A percentile compares a stretch with the other conserved stretches of the same genome.
Evolutionary conservation across 2,888 invertebrate genomes (phyloP).

Genomic region (Erannis defoliaria): DNA sequence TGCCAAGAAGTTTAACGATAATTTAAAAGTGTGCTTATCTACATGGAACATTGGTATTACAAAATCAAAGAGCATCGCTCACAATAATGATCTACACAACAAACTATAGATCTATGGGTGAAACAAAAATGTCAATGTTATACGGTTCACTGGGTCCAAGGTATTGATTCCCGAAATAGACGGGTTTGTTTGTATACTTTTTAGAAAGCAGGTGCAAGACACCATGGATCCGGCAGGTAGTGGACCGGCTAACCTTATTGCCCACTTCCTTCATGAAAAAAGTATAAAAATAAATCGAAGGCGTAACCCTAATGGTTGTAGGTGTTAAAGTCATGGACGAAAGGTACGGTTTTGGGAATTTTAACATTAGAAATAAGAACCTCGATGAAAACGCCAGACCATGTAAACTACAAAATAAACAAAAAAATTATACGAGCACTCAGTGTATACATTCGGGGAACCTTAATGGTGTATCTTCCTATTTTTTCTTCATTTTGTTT

Average conservation of each 20-base stretch:
- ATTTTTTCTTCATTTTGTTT: conserved; percentile 60
- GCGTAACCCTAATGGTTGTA: conserved; percentile 61
- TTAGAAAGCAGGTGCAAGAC: conserved; percentile 76
- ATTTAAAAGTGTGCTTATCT: conserved; percentile 25
- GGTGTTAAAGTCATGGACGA: conserved; percentile 66
- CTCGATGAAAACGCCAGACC: conserved; percentile 40
- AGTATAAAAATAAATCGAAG: conserved; percentile 59
- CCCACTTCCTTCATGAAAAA: conserved; percentile 77
- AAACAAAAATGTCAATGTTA: conserved; percentile 51
- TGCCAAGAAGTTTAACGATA: conserved; percentile 42
- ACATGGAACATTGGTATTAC: not conserved
- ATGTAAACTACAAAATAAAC: conserved; percentile 40
- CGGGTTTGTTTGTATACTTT: conserved; percentile 72
- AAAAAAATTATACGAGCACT: conserved; percentile 21
- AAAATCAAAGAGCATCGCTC: not conserved
- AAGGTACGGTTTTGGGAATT: conserved; percentile 49
- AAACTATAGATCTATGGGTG: conserved; percentile 23
- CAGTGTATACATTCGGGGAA: conserved; percentile 40
- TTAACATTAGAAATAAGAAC: conserved; percentile 51
- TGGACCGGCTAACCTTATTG: conserved; percentile 66
- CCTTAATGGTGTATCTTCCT: conserved; percentile 31
- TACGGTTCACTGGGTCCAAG: conserved; percentile 63
- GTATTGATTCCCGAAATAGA: conserved; percentile 69
- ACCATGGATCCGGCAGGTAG: conserved; percentile 66
- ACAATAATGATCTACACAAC: conserved; percentile 42